These are phyloP conservation scores for Melanerpes formicivorus DNA, from an alignment of 2,113 vertebrate genomes.

Conservation along the genomic window DNA sequence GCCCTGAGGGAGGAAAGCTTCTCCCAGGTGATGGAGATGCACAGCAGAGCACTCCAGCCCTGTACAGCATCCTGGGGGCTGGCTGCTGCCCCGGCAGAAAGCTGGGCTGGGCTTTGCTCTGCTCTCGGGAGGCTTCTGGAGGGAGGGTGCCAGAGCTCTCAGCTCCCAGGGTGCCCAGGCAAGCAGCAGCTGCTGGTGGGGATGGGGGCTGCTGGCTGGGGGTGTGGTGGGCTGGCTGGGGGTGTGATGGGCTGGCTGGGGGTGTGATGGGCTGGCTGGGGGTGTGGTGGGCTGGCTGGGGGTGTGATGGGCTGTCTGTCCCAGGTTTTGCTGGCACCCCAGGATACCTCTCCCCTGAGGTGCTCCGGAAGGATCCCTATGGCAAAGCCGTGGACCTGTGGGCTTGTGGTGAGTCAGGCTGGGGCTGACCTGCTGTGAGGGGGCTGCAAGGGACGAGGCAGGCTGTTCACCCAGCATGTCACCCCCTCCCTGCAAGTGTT, in stretches of 20 bases:
- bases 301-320: constrained; percentile 43
- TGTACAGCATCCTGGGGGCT: not conserved
- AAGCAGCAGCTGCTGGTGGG: not conserved
- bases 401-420: constrained; percentile 87
- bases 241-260: constrained; percentile 39
- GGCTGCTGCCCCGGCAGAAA: not conserved
- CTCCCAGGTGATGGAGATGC: not conserved
- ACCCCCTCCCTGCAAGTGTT: too few species aligned
- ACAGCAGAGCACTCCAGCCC: not conserved
- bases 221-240: constrained; percentile 29
- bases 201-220: fast-evolving
- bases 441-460: not conserved
- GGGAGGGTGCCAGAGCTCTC: not conserved
- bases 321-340: constrained; percentile 85
- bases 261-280: too few species aligned
- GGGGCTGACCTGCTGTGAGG: fast-evolving
- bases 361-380: constrained; percentile 94
- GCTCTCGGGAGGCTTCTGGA: not conserved
- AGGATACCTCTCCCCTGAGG: constrained; percentile 88
- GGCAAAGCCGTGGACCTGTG: constrained; percentile 96
- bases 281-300: too few species aligned
- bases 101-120: not conserved
- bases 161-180: not conserved
- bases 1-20: fast-evolving
- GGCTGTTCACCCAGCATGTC: not conserved